Percentiles rank a stretch among this genome's conserved stretches.
These are phyloP conservation scores for Cotesia chilonis DNA, from an alignment of 1,140 invertebrate species.

Conservation along the genomic window DNA sequence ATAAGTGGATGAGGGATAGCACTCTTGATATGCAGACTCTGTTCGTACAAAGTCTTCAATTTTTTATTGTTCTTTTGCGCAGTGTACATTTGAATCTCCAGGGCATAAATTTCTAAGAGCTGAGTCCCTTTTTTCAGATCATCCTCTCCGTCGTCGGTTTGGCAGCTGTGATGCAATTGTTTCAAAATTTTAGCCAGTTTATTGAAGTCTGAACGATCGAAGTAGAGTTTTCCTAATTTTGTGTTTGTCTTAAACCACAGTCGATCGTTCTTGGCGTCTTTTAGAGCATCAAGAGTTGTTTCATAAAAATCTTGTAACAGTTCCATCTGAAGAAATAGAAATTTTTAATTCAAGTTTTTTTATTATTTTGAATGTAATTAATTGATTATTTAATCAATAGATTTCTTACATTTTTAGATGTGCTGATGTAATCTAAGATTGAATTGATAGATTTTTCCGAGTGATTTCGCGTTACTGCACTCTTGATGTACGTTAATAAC, in stretches of 20 bases:
- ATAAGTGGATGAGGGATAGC: conserved; percentile 99
- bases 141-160: conserved; percentile 99
- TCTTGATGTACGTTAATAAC: conserved; percentile 97
- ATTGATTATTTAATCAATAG: conserved; percentile 14
- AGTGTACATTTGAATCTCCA: conserved; percentile 99
- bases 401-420: conserved; percentile 91
- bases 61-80: conserved; percentile 99
- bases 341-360: not conserved
- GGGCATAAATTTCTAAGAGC: conserved; percentile 96
- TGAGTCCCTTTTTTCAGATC: conserved; percentile 99
- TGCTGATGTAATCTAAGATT: conserved; percentile 99
- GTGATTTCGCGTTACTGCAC: conserved; percentile 98
- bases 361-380: conserved; percentile 16
- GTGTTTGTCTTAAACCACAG: conserved; percentile 99
- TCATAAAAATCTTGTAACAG: conserved; percentile 99
- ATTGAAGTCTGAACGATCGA: conserved; percentile 93
- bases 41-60: conserved; percentile 96
- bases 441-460: conserved; percentile 99
- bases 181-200: conserved; percentile 97
- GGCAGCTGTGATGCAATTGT: conserved; percentile 96
- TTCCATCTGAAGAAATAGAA: conserved; percentile 83
- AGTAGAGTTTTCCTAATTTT: conserved; percentile 98
- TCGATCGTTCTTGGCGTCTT: conserved; percentile 98
- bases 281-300: conserved; percentile 96
- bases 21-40: conserved; percentile 98